Conservation (phyloP, 92 coral and sea anemone genomes). For the Bergia sp. region DNA sequence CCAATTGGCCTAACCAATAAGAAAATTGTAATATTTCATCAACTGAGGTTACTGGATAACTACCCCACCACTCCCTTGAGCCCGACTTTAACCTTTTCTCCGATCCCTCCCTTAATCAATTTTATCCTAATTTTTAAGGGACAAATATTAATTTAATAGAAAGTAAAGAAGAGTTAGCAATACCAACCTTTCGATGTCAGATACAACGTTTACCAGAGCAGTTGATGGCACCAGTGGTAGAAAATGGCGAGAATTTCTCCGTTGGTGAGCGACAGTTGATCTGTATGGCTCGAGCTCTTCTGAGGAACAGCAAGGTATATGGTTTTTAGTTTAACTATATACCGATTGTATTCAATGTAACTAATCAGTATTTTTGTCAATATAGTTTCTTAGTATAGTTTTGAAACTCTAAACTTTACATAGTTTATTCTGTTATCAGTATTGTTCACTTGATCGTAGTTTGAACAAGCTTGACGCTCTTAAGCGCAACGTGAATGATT, state of each 20-base stretch:
- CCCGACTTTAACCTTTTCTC: too few species aligned
- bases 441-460: background rate
- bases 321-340: too few species aligned
- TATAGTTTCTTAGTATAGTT: background rate
- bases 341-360: too few species aligned
- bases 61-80: too few species aligned
- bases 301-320: constrained; percentile 80
- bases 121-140: too few species aligned
- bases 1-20: too few species aligned
- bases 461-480: too few species aligned
- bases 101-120: too few species aligned
- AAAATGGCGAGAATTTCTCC: constrained; percentile 95
- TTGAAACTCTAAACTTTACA: background rate
- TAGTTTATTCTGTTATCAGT: background rate
- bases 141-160: too few species aligned
- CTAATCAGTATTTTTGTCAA: background rate
- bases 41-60: too few species aligned
- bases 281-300: constrained; percentile 95
- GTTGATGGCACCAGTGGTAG: constrained; percentile 86
- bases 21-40: too few species aligned
- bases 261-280: constrained; percentile 96
- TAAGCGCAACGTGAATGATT: too few species aligned
- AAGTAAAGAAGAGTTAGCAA: background rate
- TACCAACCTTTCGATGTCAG: constrained; percentile 37
- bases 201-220: constrained; percentile 80